Conservation (phyloP, 2,797 vertebrate species). For the Eulemur albifrons region DNA sequence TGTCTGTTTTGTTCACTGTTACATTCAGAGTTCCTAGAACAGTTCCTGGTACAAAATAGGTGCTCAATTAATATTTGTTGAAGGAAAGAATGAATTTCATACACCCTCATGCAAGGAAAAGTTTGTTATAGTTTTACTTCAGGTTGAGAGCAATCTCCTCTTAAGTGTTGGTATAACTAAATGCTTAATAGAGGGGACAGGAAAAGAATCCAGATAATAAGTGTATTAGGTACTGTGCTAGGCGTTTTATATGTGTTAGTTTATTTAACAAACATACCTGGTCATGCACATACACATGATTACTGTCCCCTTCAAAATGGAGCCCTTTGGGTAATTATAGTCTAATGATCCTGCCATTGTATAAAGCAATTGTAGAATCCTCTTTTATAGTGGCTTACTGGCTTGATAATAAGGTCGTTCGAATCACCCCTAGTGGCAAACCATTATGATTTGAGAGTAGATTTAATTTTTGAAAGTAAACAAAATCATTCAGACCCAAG, state of each 20-base stretch:
- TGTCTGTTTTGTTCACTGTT: conserved; percentile 27
- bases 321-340: not conserved
- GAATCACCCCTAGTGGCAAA: not conserved
- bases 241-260: conserved; percentile 17
- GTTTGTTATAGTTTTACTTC: conserved; percentile 42
- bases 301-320: conserved; percentile 1
- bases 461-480: conserved; percentile 25
- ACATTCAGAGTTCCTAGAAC: not conserved
- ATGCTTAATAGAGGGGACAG: conserved; percentile 27
- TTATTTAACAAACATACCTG: conserved; percentile 7
- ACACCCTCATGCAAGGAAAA: conserved; percentile 23
- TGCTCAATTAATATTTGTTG: conserved; percentile 28
- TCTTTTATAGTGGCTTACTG: conserved; percentile 46
- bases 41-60: not conserved
- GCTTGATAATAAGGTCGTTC: not conserved
- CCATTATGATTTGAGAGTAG: not conserved
- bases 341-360: not conserved
- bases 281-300: not conserved
- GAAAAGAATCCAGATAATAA: not conserved
- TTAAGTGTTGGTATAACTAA: conserved; percentile 1
- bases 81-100: conserved; percentile 28
- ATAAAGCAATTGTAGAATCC: not conserved
- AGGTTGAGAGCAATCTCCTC: not conserved
- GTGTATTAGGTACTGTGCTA: not conserved
- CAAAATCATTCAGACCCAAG: not conserved